phyloP scores from a whole-genome alignment of 2,113 vertebrate species.

The Penelope pileata region DNA sequence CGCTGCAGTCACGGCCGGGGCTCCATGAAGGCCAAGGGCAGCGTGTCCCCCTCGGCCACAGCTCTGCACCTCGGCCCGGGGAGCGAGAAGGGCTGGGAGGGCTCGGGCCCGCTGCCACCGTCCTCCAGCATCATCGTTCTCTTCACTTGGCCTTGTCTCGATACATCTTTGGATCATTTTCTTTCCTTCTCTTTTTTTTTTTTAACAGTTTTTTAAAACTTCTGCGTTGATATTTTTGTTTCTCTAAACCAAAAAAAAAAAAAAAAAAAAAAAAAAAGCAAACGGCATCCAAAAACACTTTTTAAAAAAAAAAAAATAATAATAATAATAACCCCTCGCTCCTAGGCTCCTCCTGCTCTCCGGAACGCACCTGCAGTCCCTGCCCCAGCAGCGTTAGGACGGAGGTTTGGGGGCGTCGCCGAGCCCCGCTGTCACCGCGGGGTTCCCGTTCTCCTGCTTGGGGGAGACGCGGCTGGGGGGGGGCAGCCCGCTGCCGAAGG shows the following conservation, averaged over 20 bases:
- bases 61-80: background rate
- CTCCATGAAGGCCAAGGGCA: background rate
- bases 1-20: background rate
- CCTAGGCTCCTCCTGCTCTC: background rate
- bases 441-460: constrained; percentile 87
- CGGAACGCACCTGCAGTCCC: no score
- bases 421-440: constrained; percentile 63
- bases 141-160: background rate
- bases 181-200: background rate
- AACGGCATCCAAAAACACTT: background rate
- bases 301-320: background rate
- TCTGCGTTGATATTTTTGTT: background rate
- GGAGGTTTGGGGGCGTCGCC: constrained; percentile 82
- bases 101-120: background rate
- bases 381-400: no score
- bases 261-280: background rate
- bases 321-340: background rate
- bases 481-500: constrained; percentile 75
- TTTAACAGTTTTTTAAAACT: background rate
- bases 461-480: constrained; percentile 82
- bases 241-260: background rate
- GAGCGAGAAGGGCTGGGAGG: background rate
- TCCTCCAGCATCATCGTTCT: background rate
- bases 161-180: constrained; percentile 53
- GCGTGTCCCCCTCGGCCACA: accelerated